Base-by-base conservation (phyloP, 1,140 invertebrate genomes). In the Drosophila serrata region DNA sequence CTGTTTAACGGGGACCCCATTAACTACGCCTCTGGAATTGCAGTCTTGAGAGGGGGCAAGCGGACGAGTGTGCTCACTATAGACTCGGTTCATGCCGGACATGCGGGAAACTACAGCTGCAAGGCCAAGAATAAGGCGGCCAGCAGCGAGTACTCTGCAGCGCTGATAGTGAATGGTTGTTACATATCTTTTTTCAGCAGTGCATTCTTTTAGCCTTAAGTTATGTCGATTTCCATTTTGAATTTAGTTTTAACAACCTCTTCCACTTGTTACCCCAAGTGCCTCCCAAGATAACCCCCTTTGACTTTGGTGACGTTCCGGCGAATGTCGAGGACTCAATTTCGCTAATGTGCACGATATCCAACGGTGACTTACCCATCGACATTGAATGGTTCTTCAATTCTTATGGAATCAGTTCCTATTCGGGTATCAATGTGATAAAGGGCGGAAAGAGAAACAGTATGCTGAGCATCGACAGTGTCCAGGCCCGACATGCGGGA, bases 51-150 rank as follows among this genome's bases (percentile, higher is more conserved):
- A 12, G 87, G 91, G 0, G 91, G 91, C 75, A 92, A 92, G 59
- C 67, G 94, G 75, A 95, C 95, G 91, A 96, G 95, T 90, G 95
- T 96, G 80, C 93, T 97, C 62, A 96, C 95, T 75, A 97, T 97
- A 85, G 95, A 96, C 70, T 94, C 95, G 2, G 95, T 97, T 37
- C 94, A 95, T 74, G 95, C 94, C 22, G 94, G 93, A 82, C 95
- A 96, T 92, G 94, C 95, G 22, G 96, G 96, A 24, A 93, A 94
- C 70, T 96, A 96, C 92, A 95, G 94, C 79, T 96, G 96, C 93
- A 94, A 95, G 62, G 96, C 96, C 11, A 94, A 94, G 82, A 97
- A 98, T 93, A 93, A 94, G 65, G 97, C 97, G 61, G 97, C 97
- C 79, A 94, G 94, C 53, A 94, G 94, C 46, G 95, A 94, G 53